These are phyloP conservation scores for Heloderma charlesbogerti DNA, from an alignment of 2,113 vertebrate species.

Conservation along the genomic window DNA sequence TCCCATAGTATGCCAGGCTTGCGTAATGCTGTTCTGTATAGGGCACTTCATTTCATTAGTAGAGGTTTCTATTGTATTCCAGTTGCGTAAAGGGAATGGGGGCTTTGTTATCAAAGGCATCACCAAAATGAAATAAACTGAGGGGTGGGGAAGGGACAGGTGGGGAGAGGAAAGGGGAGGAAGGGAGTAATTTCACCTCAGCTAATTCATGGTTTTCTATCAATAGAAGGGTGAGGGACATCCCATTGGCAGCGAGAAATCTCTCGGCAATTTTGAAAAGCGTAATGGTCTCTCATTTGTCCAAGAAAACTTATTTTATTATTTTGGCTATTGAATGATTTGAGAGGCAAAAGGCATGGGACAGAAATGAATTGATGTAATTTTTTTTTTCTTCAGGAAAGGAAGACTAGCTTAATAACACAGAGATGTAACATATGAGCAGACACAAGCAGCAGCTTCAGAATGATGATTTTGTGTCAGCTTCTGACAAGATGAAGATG, in stretches of 20 bases:
- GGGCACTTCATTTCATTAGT: not conserved
- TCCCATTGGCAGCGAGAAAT: conserved; percentile 38
- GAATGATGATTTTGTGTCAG: conserved; percentile 29
- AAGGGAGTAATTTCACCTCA: not conserved
- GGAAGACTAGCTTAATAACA: conserved; percentile 60
- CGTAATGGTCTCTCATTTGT: conserved; percentile 40
- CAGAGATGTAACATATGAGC: conserved; percentile 16
- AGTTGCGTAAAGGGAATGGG: not conserved
- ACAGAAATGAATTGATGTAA: conserved; percentile 48
- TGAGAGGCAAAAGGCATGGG: conserved; percentile 54
- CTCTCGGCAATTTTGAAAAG: conserved; percentile 43
- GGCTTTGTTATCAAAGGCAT: conserved; percentile 25
- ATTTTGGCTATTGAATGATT: conserved; percentile 51
- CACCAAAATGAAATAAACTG: conserved; percentile 25
- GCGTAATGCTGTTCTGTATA: not conserved
- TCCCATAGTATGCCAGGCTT: not conserved
- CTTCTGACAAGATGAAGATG: conserved; percentile 16
- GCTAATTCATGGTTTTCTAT: conserved; percentile 41
- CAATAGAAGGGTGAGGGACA: conserved; percentile 29
- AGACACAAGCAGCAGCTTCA: conserved; percentile 38
- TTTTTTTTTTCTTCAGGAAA: conserved; percentile 49
- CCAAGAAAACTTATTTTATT: conserved; percentile 58
- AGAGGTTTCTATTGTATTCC: conserved; percentile 8
- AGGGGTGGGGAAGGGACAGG: not conserved
- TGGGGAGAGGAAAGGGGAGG: too few species aligned